Evolutionary conservation across 2,113 vertebrate genomes (phyloP).

Genomic region (Otis tarda): DNA sequence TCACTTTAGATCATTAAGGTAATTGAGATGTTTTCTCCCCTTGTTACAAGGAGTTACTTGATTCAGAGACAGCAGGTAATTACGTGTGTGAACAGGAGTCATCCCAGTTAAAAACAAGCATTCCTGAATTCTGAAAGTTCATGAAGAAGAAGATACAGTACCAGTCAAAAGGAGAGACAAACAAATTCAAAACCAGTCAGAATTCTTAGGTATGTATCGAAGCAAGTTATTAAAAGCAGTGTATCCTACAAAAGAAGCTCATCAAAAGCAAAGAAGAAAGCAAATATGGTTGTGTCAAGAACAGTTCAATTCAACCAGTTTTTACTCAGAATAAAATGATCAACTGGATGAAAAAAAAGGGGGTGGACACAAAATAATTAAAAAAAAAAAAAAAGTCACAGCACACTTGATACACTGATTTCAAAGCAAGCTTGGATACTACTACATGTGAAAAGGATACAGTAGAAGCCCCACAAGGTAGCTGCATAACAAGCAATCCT

Average conservation of each 20-base stretch:
- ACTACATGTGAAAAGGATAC: not conserved
- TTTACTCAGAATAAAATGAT: not conserved
- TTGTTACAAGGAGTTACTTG: not conserved
- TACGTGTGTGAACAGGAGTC: not conserved
- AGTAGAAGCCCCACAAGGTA: not conserved
- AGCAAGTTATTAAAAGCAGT: not conserved
- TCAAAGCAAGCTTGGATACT: not conserved
- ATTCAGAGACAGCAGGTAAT: not conserved
- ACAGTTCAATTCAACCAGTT: not conserved
- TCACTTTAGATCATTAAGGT: not conserved
- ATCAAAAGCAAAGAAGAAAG: not conserved
- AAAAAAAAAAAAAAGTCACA: not conserved
- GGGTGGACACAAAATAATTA: not conserved
- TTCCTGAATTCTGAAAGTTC: not conserved
- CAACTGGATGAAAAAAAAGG: not conserved
- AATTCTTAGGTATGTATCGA: not conserved
- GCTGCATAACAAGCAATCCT: not conserved
- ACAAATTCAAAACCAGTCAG: not conserved
- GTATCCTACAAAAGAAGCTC: not conserved
- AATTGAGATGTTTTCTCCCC: not conserved
- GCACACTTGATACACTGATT: not conserved
- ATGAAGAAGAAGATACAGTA: not conserved
- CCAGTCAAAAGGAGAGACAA: not conserved
- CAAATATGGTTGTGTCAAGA: rapidly evolving
- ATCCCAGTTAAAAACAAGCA: not conserved